Evolutionary conservation across 2,113 vertebrate genomes (phyloP), one percentile per base, ranked within the genome.

Genomic region (Oplegnathus fasciatus): DNA sequence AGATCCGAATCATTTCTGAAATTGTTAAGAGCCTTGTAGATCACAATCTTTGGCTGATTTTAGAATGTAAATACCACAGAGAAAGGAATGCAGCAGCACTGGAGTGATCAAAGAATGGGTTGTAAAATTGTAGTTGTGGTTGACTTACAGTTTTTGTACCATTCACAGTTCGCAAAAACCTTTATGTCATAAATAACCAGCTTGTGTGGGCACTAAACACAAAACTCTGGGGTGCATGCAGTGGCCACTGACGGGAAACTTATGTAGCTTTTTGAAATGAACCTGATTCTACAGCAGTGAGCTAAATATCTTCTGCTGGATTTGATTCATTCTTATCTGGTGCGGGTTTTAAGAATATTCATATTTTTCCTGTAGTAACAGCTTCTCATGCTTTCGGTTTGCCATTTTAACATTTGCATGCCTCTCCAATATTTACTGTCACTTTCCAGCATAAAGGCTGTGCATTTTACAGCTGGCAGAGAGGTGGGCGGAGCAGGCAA

Each of bases 381-480:
- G 26, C 22, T n/a, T 34, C 32, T 30, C 30, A 5, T 32, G 50
- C 34, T 18, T 40, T 1, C 17, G 11, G 30, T 37, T 55, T 9
- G 5, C 64, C 58, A 52, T 46, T 42, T 28, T 18, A 66, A 44
- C 34, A 32, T 3, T 50, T 17, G 48, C 34, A 68, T 70, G 18
- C n/a, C 64, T 89, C 57, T 81, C 50, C 5, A 24, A 4, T 61
- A 40, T 80, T 67, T 60, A 40, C 15, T 82, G 46, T 86, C 24
- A 57, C 15, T 68, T 88, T 85, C 32, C 89, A 91, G 90, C 32
- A 4, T 89, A 89, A 86, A 84, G 48, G 76, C 18, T 72, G 32
- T 91, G 72, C 74, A 58, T 82, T 85, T 86, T 77, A 76, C 86
- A 88, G 72, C 77, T 55, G 78, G 15, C 28, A 34, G 30, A n/a